These are phyloP conservation scores for Leptinotarsa lineolata DNA, from an alignment of 1,140 invertebrate genomes.

Conservation along the genomic window DNA sequence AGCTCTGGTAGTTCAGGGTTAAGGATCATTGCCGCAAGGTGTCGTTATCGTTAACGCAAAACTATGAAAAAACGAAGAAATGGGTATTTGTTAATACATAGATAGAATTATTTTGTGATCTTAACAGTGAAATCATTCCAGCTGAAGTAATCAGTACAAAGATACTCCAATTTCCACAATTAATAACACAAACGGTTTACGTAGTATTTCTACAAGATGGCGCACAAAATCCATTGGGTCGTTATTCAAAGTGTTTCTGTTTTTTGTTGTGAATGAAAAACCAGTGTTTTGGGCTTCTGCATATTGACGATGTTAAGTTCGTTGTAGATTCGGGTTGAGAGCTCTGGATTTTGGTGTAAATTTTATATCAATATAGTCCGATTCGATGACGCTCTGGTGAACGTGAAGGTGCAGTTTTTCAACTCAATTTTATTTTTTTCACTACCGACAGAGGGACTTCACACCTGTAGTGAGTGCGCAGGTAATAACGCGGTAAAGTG, in stretches of 20 bases:
- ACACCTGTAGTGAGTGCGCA: constrained; percentile 52
- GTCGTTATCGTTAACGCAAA: too few species aligned
- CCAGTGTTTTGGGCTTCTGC: constrained; percentile 46
- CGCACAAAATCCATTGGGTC: constrained; percentile 18
- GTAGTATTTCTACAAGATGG: constrained; percentile 9
- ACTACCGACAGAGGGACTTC: constrained; percentile 53
- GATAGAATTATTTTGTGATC: too few species aligned
- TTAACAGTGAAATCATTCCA: too few species aligned
- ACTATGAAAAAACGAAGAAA: too few species aligned
- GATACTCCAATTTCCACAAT: too few species aligned
- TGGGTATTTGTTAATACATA: too few species aligned
- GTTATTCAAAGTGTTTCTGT: constrained; percentile 41
- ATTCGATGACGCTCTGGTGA: constrained; percentile 19
- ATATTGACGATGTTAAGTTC: constrained; percentile 33
- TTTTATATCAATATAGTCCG: too few species aligned
- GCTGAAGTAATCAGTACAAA: too few species aligned
- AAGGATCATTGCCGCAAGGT: too few species aligned
- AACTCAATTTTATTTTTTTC: constrained; percentile 44
- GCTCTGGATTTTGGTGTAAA: constrained; percentile 14
- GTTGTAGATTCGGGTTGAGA: not conserved
- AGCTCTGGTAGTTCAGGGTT: too few species aligned
- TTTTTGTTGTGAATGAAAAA: constrained; percentile 51
- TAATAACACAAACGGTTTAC: too few species aligned
- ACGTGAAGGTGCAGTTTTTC: constrained; percentile 21
- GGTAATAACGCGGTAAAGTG: constrained; percentile 48